Percentiles rank a stretch among this genome's conserved stretches.
phyloP scores from a whole-genome alignment of 2,797 vertebrate species.

The Tamandua tetradactyla region DNA sequence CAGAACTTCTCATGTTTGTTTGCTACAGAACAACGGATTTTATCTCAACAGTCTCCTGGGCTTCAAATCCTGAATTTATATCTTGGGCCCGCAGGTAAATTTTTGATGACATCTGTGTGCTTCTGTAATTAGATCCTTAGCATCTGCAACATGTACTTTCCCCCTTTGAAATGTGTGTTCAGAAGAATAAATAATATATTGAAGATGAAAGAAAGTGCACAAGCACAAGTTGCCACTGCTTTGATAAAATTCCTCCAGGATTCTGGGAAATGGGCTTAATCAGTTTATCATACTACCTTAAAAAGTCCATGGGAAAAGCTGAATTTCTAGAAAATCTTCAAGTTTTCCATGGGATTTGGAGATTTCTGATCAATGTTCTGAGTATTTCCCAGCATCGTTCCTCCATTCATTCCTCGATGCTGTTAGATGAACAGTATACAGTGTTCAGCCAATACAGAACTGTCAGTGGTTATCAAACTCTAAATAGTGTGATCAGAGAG shows the following conservation, averaged over 20 bases:
- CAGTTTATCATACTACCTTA: background rate
- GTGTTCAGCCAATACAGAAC: background rate
- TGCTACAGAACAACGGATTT: slow-evolving; percentile 18
- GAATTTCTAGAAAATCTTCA: slow-evolving; percentile 22
- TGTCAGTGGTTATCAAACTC: background rate
- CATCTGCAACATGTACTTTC: slow-evolving; percentile 28
- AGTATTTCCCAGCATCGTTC: background rate
- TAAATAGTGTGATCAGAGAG: background rate
- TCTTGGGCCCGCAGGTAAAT: slow-evolving; percentile 39
- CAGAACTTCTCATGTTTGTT: slow-evolving; percentile 30
- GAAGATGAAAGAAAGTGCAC: slow-evolving; percentile 42
- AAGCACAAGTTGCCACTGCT: background rate
- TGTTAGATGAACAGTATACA: background rate
- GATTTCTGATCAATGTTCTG: background rate
- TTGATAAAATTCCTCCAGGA: slow-evolving; percentile 52
- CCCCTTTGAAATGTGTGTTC: slow-evolving; percentile 62
- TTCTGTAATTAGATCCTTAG: slow-evolving; percentile 63
- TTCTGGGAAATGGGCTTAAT: slow-evolving; percentile 14
- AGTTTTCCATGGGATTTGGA: background rate
- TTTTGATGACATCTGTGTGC: slow-evolving; percentile 63
- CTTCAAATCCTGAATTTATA: slow-evolving; percentile 64
- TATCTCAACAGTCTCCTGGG: slow-evolving; percentile 10
- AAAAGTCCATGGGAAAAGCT: background rate
- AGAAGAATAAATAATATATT: slow-evolving; percentile 54
- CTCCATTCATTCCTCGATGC: background rate